Conservation (phyloP, 2,888 invertebrate species). For the Clostera curtula region DNA sequence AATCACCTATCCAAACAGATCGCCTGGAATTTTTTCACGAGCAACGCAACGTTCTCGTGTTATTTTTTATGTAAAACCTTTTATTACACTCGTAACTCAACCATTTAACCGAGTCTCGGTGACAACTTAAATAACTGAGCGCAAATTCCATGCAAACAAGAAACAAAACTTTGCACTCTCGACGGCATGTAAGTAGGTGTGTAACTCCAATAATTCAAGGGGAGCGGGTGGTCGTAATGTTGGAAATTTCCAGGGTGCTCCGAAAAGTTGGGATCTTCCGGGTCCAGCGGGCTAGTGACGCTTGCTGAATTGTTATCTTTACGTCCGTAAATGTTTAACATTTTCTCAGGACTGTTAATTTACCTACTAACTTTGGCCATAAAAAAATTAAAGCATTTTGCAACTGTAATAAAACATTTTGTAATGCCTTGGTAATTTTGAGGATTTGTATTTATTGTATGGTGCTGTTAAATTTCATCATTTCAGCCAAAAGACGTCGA, state of each 20-base stretch:
- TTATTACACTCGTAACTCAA: constrained; percentile 16
- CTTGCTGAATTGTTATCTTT: constrained; percentile 37
- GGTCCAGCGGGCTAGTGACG: constrained; percentile 44
- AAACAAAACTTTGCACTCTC: constrained; percentile 64
- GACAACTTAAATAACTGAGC: constrained; percentile 35
- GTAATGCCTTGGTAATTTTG: too few relatives aligned
- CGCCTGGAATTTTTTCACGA: constrained; percentile 10
- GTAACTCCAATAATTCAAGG: constrained; percentile 63
- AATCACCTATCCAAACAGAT: constrained; percentile 12
- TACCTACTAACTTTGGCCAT: constrained; percentile 5
- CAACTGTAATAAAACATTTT: too few relatives aligned
- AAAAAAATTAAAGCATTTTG: too few relatives aligned
- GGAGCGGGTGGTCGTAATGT: constrained; percentile 64
- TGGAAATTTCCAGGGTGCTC: constrained; percentile 52
- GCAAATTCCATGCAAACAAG: constrained; percentile 52
- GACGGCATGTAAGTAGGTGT: constrained; percentile 56
- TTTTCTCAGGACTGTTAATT: constrained; percentile 5
- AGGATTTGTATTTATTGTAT: too few relatives aligned
- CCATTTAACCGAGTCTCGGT: constrained; percentile 18
- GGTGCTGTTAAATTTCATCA: too few relatives aligned
- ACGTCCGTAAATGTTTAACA: constrained; percentile 14
- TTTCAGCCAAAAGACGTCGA: too few relatives aligned
- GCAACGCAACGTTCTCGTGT: constrained; percentile 4
- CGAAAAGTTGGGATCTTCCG: constrained; percentile 48
- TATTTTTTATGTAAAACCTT: constrained; percentile 12